Base-by-base conservation (phyloP, 2,888 invertebrate species). In the Polietes domitor region DNA sequence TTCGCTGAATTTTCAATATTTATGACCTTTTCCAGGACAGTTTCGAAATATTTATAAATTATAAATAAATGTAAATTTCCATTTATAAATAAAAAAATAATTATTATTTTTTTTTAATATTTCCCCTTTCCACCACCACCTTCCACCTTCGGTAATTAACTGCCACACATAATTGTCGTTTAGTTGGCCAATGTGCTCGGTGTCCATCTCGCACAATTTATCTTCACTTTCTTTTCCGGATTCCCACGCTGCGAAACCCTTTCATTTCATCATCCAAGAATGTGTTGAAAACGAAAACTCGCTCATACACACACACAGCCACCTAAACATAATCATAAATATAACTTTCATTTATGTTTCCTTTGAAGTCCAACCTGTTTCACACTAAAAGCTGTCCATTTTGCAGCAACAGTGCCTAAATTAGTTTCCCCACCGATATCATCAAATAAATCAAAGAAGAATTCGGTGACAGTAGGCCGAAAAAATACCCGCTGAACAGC, bases 391-490 rank as follows among this genome's bases (percentile, higher is more conserved):
- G 3, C n/a, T 15, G 21, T 19, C 19, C 19, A 75, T 81, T 77
- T 81, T n/a, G n/a, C n/a, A n/a, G n/a, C n/a, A n/a, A n/a, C n/a
- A n/a, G n/a, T n/a, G n/a, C 80, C 83, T 84, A 84, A 84, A 81
- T 84, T 80, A 83, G 80, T 83, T 83, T 77, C 72, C 77, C 65
- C 55, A 17, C 24, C 65, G 68, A 83, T 73, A 77, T 75, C 80
- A 75, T 77, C 74, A 75, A 77, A 81, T 81, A 78, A 84, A 80
- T 84, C 78, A 84, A 84, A 83, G 68, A 80, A 80, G 63, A 65
- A 65, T 41, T 65, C 6, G 19, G 37, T 21, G 65, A 41, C 37
- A 37, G 65, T 65, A 10, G 37, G 37, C 37, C 19, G 65, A 37
- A 12, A 19, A 41, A 9, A 65, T 10, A 17, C 32, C 63, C 3